Evolutionary conservation across 2,797 vertebrate species (phyloP).

Genomic region (Pogonophryne albipinna): DNA sequence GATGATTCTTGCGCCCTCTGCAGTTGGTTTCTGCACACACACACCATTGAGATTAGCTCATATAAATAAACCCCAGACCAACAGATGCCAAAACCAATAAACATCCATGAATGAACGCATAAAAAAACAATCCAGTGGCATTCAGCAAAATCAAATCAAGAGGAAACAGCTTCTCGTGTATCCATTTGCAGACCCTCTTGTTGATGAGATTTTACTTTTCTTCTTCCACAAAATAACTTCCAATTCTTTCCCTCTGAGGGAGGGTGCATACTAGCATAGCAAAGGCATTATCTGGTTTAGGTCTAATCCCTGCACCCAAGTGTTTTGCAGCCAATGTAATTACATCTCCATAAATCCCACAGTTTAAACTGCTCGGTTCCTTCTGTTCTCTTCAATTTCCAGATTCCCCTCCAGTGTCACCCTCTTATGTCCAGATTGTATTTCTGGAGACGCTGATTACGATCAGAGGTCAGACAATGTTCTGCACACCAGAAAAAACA

Average conservation of each 20-base stretch:
- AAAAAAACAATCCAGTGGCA: constrained; percentile 63
- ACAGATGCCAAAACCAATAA: constrained; percentile 67
- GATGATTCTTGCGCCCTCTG: constrained; percentile 79
- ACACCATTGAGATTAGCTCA: constrained; percentile 12
- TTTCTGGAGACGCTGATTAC: constrained; percentile 27
- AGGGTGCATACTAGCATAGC: constrained; percentile 58
- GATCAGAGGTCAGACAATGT: constrained; percentile 56
- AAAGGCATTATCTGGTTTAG: constrained; percentile 74
- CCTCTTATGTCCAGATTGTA: constrained; percentile 31
- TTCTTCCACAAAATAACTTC: constrained; percentile 55
- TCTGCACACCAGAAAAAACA: constrained; percentile 23
- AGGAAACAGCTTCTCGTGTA: constrained; percentile 55
- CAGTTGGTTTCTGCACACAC: constrained; percentile 49
- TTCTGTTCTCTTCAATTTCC: constrained; percentile 46
- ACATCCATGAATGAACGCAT: constrained; percentile 64
- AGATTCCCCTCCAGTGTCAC: constrained; percentile 32
- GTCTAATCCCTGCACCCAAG: constrained; percentile 79
- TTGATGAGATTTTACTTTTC: constrained; percentile 44
- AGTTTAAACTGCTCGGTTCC: constrained; percentile 61
- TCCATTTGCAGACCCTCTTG: constrained; percentile 60
- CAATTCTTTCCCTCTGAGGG: constrained; percentile 73
- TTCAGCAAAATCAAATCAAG: constrained; percentile 63
- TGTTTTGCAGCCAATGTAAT: constrained; percentile 81
- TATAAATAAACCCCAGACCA: constrained; percentile 36
- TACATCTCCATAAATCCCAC: constrained; percentile 73